These are phyloP conservation scores for Brotogeris chrysoptera DNA, from an alignment of 2,797 vertebrate genomes.

Conservation along the genomic window DNA sequence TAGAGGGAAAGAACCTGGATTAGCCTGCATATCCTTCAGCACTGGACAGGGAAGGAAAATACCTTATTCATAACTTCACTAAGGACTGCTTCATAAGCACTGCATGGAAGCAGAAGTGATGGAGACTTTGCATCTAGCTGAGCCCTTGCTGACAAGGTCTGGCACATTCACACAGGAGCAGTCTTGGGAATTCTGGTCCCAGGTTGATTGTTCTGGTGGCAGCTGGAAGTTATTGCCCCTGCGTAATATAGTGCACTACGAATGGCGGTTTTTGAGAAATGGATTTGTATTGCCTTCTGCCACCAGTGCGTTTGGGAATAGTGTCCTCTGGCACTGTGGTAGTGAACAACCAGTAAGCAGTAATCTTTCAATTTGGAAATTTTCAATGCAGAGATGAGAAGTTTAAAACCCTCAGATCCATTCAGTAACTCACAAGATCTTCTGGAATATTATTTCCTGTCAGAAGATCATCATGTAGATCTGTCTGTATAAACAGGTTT, in stretches of 20 bases:
- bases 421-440: background rate
- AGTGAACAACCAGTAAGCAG: background rate
- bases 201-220: background rate
- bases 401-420: background rate
- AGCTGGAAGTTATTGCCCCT: background rate
- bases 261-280: background rate
- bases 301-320: background rate
- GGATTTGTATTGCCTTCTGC: background rate
- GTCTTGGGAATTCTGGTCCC: rapidly evolving
- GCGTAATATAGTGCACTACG: rapidly evolving
- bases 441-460: background rate
- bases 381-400: background rate
- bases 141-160: background rate
- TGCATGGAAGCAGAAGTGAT: background rate
- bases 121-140: background rate
- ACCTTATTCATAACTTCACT: background rate
- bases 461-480: background rate
- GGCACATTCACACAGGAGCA: rapidly evolving
- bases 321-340: background rate
- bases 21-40: background rate
- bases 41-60: background rate
- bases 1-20: background rate
- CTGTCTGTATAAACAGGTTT: background rate
- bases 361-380: background rate
- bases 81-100: background rate